These are phyloP conservation scores for Psittacula cyanocephala DNA, from an alignment of 2,113 vertebrate species.

Conservation along the genomic window DNA sequence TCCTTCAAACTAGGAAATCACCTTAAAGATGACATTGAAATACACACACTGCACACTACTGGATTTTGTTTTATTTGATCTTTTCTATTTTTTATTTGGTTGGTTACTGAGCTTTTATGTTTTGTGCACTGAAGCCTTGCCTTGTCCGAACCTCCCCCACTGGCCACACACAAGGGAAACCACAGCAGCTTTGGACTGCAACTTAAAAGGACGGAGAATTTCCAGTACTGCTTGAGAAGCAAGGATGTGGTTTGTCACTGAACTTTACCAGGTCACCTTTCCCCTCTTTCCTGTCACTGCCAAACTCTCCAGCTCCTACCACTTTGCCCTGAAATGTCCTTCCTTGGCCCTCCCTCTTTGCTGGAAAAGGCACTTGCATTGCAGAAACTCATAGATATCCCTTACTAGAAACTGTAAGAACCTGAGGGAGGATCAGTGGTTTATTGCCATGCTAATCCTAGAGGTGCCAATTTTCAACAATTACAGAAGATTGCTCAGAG, in stretches of 20 bases:
- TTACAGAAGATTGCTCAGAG: background rate
- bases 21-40: background rate
- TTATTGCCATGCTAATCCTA: background rate
- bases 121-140: background rate
- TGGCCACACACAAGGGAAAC: background rate
- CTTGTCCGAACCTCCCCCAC: background rate
- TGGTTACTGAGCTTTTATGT: background rate
- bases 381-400: background rate
- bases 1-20: background rate
- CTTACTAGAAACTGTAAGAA: background rate
- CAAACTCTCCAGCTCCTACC: background rate
- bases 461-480: background rate
- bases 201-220: background rate
- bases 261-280: background rate
- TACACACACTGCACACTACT: background rate
- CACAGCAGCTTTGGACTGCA: background rate
- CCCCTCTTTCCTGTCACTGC: background rate
- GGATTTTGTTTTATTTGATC: constrained; percentile 7
- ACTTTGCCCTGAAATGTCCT: background rate
- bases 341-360: background rate
- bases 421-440: background rate
- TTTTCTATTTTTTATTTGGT: background rate
- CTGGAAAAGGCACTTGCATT: background rate
- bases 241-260: background rate
- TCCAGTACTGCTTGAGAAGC: background rate